Conservation (phyloP, 2,888 invertebrate genomes). For the Loripinus fragilis region DNA sequence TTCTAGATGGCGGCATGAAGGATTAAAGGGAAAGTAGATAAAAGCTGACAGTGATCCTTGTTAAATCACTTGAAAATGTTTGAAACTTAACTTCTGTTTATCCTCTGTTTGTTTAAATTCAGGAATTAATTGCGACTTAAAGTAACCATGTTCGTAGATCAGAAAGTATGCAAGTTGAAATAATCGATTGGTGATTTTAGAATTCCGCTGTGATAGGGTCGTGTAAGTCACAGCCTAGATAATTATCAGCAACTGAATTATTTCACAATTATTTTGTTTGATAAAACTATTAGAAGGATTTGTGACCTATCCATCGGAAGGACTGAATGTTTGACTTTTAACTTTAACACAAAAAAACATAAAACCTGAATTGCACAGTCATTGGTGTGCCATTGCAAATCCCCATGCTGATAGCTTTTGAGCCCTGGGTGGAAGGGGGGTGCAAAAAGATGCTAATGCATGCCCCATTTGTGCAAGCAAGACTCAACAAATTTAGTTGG, state of each 20-base stretch:
- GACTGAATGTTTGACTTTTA: background rate
- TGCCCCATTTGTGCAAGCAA: too few relatives aligned
- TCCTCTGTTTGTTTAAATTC: slow-evolving; percentile 60
- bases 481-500: too few relatives aligned
- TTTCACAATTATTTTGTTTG: slow-evolving; percentile 18
- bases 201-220: slow-evolving; percentile 15
- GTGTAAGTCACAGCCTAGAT: background rate
- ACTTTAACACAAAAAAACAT: background rate
- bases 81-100: slow-evolving; percentile 59
- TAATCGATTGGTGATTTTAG: slow-evolving; percentile 17
- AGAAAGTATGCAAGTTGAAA: slow-evolving; percentile 13
- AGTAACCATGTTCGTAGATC: slow-evolving; percentile 12
- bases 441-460: too few relatives aligned
- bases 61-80: slow-evolving; percentile 62
- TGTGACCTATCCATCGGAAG: background rate
- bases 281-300: background rate
- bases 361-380: too few relatives aligned
- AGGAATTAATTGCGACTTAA: slow-evolving; percentile 55
- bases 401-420: too few relatives aligned
- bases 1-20: too few relatives aligned
- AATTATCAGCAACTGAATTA: slow-evolving; percentile 20
- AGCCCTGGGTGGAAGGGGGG: too few relatives aligned
- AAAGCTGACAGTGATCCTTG: slow-evolving; percentile 53
- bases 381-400: too few relatives aligned
- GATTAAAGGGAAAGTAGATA: slow-evolving; percentile 58